These are phyloP conservation scores for Drosophila rhopaloa DNA, from an alignment of 1,140 invertebrate genomes.

Conservation along the genomic window DNA sequence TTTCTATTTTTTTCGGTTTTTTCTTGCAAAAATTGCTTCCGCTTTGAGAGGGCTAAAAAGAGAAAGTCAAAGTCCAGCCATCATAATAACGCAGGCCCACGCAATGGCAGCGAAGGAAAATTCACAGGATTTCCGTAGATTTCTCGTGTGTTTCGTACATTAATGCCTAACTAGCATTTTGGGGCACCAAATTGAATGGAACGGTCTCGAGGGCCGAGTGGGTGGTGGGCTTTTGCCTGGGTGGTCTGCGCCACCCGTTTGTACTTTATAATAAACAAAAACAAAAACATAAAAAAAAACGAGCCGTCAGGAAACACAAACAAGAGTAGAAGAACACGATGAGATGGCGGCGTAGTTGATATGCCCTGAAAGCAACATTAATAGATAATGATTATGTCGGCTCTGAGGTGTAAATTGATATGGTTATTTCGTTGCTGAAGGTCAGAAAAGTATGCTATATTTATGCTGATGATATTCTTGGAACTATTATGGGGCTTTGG, in stretches of 20 bases:
- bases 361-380: constrained; percentile 40
- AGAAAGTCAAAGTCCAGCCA: constrained; percentile 33
- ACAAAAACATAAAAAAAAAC: constrained; percentile 46
- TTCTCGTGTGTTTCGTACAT: constrained; percentile 67
- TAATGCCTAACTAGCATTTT: constrained; percentile 66
- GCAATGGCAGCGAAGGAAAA: constrained; percentile 52
- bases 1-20: constrained; percentile 7
- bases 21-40: constrained; percentile 40
- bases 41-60: constrained; percentile 29
- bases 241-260: constrained; percentile 28
- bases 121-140: constrained; percentile 72
- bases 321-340: constrained; percentile 16
- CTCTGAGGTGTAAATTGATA: constrained; percentile 31
- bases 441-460: constrained; percentile 45
- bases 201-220: constrained; percentile 7
- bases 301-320: constrained; percentile 19
- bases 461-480: not conserved
- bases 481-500: no score
- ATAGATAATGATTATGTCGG: constrained; percentile 33
- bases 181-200: constrained; percentile 44
- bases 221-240: constrained; percentile 6
- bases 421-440: constrained; percentile 15
- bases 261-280: constrained; percentile 60
- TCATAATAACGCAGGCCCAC: constrained; percentile 54
- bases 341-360: constrained; percentile 21